A percentile compares a stretch with the other conserved stretches of the same genome.
These are phyloP conservation scores for Podarcis raffonei DNA, from an alignment of 2,113 vertebrate species.

Conservation along the genomic window DNA sequence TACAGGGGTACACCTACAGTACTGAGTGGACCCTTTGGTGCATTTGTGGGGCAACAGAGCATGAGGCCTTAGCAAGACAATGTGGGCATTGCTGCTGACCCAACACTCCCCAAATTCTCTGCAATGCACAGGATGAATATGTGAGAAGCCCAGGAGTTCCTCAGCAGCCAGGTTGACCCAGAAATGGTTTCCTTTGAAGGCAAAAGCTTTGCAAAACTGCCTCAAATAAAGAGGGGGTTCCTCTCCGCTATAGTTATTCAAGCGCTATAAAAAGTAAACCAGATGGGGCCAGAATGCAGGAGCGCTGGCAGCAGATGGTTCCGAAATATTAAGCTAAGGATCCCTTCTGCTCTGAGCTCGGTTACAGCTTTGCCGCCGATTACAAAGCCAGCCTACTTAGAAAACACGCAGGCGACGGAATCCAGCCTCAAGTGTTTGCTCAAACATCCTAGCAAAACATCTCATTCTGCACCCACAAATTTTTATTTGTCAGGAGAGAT, in stretches of 20 bases:
- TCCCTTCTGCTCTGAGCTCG: constrained; percentile 65
- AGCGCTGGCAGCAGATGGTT: constrained; percentile 78
- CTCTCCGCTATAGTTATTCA: fast-evolving
- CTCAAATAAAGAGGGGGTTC: constrained; percentile 48
- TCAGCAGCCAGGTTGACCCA: not conserved
- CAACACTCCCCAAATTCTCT: not conserved
- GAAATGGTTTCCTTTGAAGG: not conserved
- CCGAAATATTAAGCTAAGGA: constrained; percentile 77
- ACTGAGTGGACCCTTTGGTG: not conserved
- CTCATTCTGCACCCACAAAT: constrained; percentile 37
- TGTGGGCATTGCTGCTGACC: too few species aligned
- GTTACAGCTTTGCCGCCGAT: constrained; percentile 50
- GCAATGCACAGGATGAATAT: not conserved
- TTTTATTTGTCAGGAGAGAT: constrained; percentile 38
- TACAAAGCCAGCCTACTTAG: constrained; percentile 57
- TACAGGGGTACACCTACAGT: not conserved
- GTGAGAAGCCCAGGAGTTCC: not conserved
- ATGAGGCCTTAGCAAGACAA: not conserved
- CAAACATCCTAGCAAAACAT: constrained; percentile 58
- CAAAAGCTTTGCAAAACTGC: not conserved
- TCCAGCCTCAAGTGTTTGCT: constrained; percentile 45
- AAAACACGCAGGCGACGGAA: constrained; percentile 58
- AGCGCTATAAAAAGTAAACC: constrained; percentile 57
- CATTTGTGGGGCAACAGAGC: not conserved
- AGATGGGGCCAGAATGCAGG: constrained; percentile 71